A percentile compares a stretch with the other conserved stretches of the same genome.
These are phyloP conservation scores for Canis aureus DNA, from an alignment of 2,113 vertebrate species.

Conservation along the genomic window DNA sequence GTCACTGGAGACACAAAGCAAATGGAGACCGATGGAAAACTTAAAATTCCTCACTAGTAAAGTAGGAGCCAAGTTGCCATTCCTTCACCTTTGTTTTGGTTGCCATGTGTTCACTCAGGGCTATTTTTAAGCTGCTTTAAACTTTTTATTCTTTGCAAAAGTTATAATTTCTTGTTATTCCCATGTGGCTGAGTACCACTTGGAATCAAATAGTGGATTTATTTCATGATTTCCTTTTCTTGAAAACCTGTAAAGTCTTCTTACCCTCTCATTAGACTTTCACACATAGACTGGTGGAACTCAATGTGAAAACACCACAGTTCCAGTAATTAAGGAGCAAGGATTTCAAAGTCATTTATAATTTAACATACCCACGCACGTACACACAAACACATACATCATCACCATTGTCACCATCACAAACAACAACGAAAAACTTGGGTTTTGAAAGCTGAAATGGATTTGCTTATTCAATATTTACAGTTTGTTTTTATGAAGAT, in stretches of 20 bases:
- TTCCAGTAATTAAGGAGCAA: not conserved
- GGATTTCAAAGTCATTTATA: slow-evolving; percentile 37
- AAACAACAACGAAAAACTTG: not conserved
- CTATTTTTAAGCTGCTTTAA: slow-evolving; percentile 52
- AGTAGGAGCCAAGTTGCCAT: not conserved
- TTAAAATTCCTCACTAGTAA: not conserved
- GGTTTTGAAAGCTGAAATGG: not conserved
- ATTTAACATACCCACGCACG: not conserved
- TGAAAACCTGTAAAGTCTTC: not conserved
- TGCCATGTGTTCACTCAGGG: not conserved
- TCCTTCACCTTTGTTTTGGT: slow-evolving; percentile 16
- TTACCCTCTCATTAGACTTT: slow-evolving; percentile 51
- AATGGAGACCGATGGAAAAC: too few relatives aligned
- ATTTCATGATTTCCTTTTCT: not conserved
- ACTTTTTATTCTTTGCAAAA: slow-evolving; percentile 39
- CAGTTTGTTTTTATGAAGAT: slow-evolving; percentile 24
- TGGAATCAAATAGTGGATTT: slow-evolving; percentile 16
- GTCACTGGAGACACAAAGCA: not conserved
- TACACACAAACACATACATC: not conserved
- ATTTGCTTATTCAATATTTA: slow-evolving; percentile 37
- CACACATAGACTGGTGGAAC: not conserved
- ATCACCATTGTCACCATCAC: not conserved
- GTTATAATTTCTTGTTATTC: slow-evolving; percentile 59
- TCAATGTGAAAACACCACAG: not conserved
- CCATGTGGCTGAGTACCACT: not conserved